Percentiles rank a stretch among this genome's conserved stretches.
Conservation (phyloP, 2,113 vertebrate genomes). For the Morone saxatilis region DNA sequence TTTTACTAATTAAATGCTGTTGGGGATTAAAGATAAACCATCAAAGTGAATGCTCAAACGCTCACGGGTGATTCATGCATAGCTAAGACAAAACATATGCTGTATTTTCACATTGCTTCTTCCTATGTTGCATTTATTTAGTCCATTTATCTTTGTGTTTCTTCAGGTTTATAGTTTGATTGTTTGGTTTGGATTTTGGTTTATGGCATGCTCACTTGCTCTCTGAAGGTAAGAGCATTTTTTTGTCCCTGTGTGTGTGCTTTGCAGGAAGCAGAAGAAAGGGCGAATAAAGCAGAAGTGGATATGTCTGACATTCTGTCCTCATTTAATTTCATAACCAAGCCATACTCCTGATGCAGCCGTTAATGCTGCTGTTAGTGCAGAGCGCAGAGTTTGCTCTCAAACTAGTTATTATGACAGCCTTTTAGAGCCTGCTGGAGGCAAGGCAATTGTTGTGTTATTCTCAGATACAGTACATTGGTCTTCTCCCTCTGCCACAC, state of each 20-base stretch:
- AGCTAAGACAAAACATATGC: background rate
- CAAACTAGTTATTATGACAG: constrained; percentile 43
- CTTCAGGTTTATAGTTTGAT: background rate
- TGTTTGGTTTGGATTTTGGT: background rate
- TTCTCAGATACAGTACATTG: constrained; percentile 30
- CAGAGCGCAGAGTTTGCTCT: constrained; percentile 24
- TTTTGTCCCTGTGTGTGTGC: background rate
- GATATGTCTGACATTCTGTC: constrained; percentile 36
- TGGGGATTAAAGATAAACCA: background rate
- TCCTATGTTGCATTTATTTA: background rate
- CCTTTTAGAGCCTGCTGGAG: constrained; percentile 48
- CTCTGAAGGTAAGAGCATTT: background rate
- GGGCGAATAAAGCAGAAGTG: constrained; percentile 28
- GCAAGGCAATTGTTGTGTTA: constrained; percentile 40
- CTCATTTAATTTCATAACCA: constrained; percentile 41
- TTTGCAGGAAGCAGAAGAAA: constrained; percentile 11
- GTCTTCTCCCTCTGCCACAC: background rate
- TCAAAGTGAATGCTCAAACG: background rate
- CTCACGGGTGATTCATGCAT: background rate
- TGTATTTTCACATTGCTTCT: background rate
- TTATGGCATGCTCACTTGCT: background rate
- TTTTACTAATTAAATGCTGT: background rate
- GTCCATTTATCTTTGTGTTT: background rate
- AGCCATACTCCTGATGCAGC: constrained; percentile 26
- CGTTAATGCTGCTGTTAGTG: constrained; percentile 45